These are phyloP conservation scores for Magallana nippona DNA, from an alignment of 2,888 invertebrate species.

Conservation along the genomic window DNA sequence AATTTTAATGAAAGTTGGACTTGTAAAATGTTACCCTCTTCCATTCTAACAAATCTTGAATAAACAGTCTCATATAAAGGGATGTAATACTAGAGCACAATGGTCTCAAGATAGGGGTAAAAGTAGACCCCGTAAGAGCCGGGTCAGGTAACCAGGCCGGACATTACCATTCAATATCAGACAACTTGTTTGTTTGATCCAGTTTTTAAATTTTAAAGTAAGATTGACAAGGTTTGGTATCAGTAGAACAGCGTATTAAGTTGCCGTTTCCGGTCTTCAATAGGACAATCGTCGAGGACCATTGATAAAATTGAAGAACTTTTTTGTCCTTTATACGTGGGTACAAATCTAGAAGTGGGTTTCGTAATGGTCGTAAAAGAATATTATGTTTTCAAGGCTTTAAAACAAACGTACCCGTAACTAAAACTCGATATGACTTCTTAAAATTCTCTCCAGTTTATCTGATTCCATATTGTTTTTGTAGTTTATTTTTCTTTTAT, in stretches of 20 bases:
- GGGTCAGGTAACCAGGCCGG: background rate
- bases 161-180: background rate
- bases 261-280: conserved; percentile 5
- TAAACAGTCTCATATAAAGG: conserved; percentile 2
- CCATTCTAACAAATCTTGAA: conserved; percentile 26
- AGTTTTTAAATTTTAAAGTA: conserved; percentile 19
- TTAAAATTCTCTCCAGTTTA: too few species aligned
- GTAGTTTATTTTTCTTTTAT: too few species aligned
- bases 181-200: conserved; percentile 12
- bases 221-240: conserved; percentile 26
- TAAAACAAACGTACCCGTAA: too few species aligned
- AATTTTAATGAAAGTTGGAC: conserved; percentile 24
- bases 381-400: too few species aligned
- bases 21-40: conserved; percentile 22
- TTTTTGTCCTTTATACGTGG: too few species aligned
- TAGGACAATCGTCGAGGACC: background rate
- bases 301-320: background rate
- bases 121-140: background rate
- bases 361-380: too few species aligned
- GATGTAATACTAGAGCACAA: conserved; percentile 8
- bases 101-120: conserved; percentile 1
- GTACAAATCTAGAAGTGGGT: too few species aligned
- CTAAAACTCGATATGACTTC: too few species aligned
- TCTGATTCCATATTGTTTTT: too few species aligned
- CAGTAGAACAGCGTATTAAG: conserved; percentile 6